Conservation (phyloP, 2,888 invertebrate species). For the Polietes domitor region DNA sequence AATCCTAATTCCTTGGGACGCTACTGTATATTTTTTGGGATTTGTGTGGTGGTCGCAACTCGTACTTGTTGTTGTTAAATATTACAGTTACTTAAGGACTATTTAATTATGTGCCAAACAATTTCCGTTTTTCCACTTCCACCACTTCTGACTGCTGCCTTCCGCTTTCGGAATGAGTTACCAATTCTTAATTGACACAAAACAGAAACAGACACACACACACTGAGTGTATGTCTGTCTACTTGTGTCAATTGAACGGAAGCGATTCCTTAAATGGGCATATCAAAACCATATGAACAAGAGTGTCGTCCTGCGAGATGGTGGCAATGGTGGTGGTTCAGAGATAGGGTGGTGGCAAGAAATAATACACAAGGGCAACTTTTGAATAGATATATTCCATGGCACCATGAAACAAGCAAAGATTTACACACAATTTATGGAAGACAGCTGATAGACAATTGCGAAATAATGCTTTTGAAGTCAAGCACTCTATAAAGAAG, state of each 20-base stretch:
- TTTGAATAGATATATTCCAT: too few species aligned
- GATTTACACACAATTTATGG: too few species aligned
- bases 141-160: background rate
- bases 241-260: constrained; percentile 26
- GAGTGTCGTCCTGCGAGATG: too few species aligned
- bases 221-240: background rate
- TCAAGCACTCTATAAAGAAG: too few species aligned
- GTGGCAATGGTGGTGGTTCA: background rate
- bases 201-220: constrained; percentile 28
- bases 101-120: constrained; percentile 67
- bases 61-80: constrained; percentile 56
- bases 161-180: background rate
- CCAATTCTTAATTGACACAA: constrained; percentile 64
- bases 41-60: background rate
- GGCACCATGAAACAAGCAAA: too few species aligned
- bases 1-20: too few species aligned
- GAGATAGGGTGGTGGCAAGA: background rate
- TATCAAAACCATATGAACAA: constrained; percentile 10
- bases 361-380: too few species aligned
- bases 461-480: too few species aligned
- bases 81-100: constrained; percentile 67
- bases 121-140: constrained; percentile 45
- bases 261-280: constrained; percentile 26
- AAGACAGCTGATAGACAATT: too few species aligned
- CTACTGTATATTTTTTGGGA: too few species aligned